Evolutionary conservation across 1,140 invertebrate species (phyloP), one percentile per base, ranked within the genome.

Genomic region (Odontomachus brunneus): DNA sequence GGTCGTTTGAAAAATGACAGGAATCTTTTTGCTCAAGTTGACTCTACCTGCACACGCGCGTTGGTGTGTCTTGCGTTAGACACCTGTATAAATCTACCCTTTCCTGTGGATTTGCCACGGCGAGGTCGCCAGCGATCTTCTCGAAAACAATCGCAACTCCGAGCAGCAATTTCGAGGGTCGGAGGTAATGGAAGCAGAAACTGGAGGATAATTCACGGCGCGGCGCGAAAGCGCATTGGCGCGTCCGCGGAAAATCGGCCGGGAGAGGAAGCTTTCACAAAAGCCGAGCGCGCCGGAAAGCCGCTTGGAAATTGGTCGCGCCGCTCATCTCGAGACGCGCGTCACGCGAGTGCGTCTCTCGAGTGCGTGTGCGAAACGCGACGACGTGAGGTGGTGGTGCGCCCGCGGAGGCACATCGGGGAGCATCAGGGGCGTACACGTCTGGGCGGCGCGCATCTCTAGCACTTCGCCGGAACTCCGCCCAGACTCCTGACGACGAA

Each of bases 401-500:
- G 33, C 24, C 9, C 19, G 24, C 62, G 82, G 66, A 85, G 67
- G 80, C 26, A 17, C 71, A 69, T 51, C 11, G 60, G 74, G 63
- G 85, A 87, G 76, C 67, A 84, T 63, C 83, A 88, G 84, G 89
- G 89, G 89, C 85, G 87, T 87, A 87, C 66, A 87, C 84, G 81
- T 63, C 44, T 89, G 88, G 90, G 91, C 89, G 89, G 84, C 29
- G 75, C 90, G 51, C 62, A 24, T 84, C 57, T 74, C 57, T 74
- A 78, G 62, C 74, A 66, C 82, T 60, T 73, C 82, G 76, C 55
- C 80, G 75, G 83, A 85, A 88, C 91, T 88, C 92, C 92, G 90
- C 92, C 92, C 90, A 84, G 86, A 88, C 89, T 84, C 66, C 78
- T 74, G 84, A 82, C 67, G 74, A 5, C 72, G 65, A 87, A 44